Percentiles rank a stretch among this genome's conserved stretches.
Conservation (phyloP, 2,797 vertebrate species). For the Tachyglossus aculeatus region DNA sequence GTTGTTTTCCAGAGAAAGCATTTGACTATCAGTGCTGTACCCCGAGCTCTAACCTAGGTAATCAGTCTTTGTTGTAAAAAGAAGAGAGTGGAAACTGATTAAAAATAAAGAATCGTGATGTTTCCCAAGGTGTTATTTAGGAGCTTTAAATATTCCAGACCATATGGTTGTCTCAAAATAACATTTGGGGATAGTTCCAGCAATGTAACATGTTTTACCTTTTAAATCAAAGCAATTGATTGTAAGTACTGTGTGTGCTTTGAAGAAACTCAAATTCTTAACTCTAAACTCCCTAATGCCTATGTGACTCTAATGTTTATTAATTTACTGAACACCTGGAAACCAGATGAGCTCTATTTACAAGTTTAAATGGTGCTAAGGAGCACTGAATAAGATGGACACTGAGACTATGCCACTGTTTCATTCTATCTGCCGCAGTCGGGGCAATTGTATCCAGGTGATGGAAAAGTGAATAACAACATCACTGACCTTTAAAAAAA, state of each 20-base stretch:
- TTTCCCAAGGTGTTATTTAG: slow-evolving; percentile 10
- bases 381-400: no score
- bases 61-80: no score
- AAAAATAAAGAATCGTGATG: neutral
- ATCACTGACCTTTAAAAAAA: neutral
- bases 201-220: slow-evolving; percentile 4
- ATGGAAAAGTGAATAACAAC: neutral
- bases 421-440: neutral
- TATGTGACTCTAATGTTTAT: accelerated
- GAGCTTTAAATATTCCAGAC: slow-evolving; percentile 17
- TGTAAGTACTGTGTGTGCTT: neutral
- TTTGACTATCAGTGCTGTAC: no score
- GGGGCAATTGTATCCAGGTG: neutral
- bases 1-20: no score
- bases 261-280: neutral
- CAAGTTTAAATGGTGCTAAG: neutral
- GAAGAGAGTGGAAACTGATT: no score
- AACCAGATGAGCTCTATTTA: neutral
- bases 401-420: neutral
- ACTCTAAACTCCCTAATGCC: neutral
- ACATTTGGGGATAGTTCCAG: slow-evolving; percentile 5
- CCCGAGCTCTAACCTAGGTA: no score
- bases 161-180: slow-evolving; percentile 17
- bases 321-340: neutral
- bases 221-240: slow-evolving; percentile 3